Conservation (phyloP, 2,888 invertebrate genomes). For the Ditula angustiorana region DNA sequence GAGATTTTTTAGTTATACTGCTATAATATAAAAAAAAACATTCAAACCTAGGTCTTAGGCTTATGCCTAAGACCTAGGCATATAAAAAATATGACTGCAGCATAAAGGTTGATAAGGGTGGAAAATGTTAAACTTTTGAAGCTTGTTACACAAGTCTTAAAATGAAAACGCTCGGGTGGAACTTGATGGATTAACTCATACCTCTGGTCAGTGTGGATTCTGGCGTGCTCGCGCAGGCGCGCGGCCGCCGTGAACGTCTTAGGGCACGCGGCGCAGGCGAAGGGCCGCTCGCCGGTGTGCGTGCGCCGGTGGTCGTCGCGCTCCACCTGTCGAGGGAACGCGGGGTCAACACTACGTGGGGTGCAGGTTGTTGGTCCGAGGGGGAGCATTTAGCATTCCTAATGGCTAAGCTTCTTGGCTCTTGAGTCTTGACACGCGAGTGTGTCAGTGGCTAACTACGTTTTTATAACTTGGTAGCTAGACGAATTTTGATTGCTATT, state of each 20-base stretch:
- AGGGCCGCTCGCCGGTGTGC: slow-evolving; percentile 81
- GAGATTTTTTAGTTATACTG: too few species aligned
- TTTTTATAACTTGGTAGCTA: too few species aligned
- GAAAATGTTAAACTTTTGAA: too few species aligned
- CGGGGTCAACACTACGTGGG: slow-evolving; percentile 4
- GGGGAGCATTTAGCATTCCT: background rate
- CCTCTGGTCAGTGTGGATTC: slow-evolving; percentile 83
- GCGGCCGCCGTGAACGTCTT: slow-evolving; percentile 83
- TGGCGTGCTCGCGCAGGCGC: slow-evolving; percentile 79
- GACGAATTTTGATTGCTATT: too few species aligned
- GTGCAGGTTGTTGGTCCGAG: slow-evolving; percentile 4
- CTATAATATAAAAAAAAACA: too few species aligned
- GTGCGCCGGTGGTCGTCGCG: slow-evolving; percentile 82
- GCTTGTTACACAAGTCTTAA: background rate
- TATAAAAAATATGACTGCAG: too few species aligned
- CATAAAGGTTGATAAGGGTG: too few species aligned
- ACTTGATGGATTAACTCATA: slow-evolving; percentile 45
- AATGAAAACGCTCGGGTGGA: background rate
- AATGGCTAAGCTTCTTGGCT: too few species aligned
- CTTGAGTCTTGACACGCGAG: too few species aligned
- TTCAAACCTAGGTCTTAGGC: too few species aligned
- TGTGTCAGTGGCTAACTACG: too few species aligned
- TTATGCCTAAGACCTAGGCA: too few species aligned
- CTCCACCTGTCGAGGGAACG: slow-evolving; percentile 71
- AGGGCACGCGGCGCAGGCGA: slow-evolving; percentile 78